Base-by-base conservation (phyloP, 1,140 invertebrate species). In the Trinorchestia longiramus region DNA sequence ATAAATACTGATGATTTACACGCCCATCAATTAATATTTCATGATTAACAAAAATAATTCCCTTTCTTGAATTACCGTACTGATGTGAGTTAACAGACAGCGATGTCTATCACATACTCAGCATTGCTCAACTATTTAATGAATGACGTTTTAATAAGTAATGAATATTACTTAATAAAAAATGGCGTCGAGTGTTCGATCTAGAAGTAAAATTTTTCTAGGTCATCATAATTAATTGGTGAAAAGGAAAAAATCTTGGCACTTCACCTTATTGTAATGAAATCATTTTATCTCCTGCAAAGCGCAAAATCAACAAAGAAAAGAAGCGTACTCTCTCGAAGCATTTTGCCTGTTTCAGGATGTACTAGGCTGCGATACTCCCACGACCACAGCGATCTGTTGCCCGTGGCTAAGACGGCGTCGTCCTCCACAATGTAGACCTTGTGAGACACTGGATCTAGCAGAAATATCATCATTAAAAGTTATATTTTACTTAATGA, bases 351-450 rank as follows among this genome's bases (percentile, higher is more conserved):
- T 0, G 97, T 97, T 15, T 95, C 95, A 3, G 97, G 97, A 97
- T 98, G 97, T 77, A 97, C 97, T 40, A 97, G 97, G 43, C 97
- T 97, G 88, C 98, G 96, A 47, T 97, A 97, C 11, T 97, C 97
- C 97, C 97, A 98, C 6, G 97, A 97, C 97, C 97, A 97, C 41
- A 97, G 96, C 17, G 97, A 97, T 94, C 96, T 95, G 96, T 98
- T 98, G 87, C 96, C 97, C 28, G 97, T 97, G 23, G 96, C 96
- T 19, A 98, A 96, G 36, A 97, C 97, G 53, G 97, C 97, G 17
- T 97, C 96, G 96, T 97, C 97, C 45, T 96, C 97, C 36, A 98
- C 97, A 40, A 97, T 98, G 96, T 97, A 97, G 43, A 98, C 97
- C 96, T 97, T 97, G 43, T 97, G 97, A 40, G 90, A 95, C 45